Evolutionary conservation across 2,888 invertebrate genomes (phyloP).

Genomic region (Linnaemya tessellans): DNA sequence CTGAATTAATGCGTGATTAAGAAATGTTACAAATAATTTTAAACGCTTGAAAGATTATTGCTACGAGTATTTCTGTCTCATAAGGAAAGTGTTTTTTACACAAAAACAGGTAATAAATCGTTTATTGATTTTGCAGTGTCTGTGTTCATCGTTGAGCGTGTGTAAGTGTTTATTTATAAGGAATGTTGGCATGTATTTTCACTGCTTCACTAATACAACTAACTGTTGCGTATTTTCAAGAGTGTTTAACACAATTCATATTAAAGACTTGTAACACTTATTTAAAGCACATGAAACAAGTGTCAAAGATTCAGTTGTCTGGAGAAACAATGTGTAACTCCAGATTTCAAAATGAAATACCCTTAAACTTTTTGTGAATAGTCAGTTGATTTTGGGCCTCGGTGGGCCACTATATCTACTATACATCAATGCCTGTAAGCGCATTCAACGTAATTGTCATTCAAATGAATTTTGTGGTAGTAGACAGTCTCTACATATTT

Average conservation of each 20-base stretch:
- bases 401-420: no score
- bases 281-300: no score
- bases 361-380: no score
- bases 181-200: neutral
- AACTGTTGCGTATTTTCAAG: constrained; percentile 34
- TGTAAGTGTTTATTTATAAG: neutral
- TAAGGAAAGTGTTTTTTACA: neutral
- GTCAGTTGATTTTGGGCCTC: no score
- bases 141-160: neutral
- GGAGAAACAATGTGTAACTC: no score
- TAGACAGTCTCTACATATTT: no score
- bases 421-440: no score
- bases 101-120: neutral
- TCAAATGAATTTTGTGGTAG: neutral
- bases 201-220: neutral
- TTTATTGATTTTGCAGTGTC: constrained; percentile 17
- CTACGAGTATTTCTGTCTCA: neutral
- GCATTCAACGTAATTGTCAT: neutral
- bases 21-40: neutral
- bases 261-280: neutral
- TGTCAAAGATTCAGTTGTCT: no score
- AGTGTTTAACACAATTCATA: constrained; percentile 13
- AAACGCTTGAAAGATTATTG: no score
- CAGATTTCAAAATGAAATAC: no score
- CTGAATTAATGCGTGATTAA: neutral